A percentile compares a stretch with the other conserved stretches of the same genome.
phyloP scores from a whole-genome alignment of 2,113 vertebrate species.

The Nycticebus coucang region DNA sequence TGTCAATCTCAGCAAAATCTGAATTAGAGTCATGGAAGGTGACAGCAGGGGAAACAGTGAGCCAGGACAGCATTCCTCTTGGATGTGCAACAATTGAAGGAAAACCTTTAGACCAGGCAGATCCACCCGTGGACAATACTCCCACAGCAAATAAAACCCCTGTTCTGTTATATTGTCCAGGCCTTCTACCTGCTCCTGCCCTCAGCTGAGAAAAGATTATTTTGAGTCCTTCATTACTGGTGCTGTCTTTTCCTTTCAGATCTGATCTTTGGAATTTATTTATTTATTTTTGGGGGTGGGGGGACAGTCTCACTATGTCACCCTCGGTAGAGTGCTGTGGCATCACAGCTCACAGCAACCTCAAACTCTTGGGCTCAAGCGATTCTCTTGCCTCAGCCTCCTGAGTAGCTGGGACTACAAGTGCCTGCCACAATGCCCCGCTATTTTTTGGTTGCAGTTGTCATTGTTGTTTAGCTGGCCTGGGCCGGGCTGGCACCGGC shows the following conservation, averaged over 20 bases:
- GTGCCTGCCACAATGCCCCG: too few species aligned
- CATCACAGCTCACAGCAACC: too few species aligned
- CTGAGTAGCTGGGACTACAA: too few species aligned
- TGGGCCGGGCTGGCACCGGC: too few species aligned
- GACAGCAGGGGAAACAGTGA: slow-evolving; percentile 14
- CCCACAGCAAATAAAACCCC: background rate
- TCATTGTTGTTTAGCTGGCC: too few species aligned
- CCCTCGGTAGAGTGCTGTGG: too few species aligned
- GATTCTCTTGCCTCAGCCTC: too few species aligned
- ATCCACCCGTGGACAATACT: background rate
- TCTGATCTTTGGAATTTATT: background rate
- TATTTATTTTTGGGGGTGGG: too few species aligned
- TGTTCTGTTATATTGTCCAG: background rate
- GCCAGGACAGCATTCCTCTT: background rate
- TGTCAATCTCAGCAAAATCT: slow-evolving; percentile 71
- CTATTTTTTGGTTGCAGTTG: too few species aligned
- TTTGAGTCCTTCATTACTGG: background rate
- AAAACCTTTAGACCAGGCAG: background rate
- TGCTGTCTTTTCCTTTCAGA: background rate
- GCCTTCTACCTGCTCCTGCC: background rate
- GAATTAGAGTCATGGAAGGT: slow-evolving; percentile 54
- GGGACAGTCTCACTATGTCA: too few species aligned
- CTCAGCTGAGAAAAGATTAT: background rate
- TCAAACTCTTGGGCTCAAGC: too few species aligned
- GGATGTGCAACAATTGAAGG: background rate